Percentiles rank a stretch among this genome's conserved stretches.
phyloP scores from a whole-genome alignment of 2,888 invertebrate species.

The Aromia moschata region DNA sequence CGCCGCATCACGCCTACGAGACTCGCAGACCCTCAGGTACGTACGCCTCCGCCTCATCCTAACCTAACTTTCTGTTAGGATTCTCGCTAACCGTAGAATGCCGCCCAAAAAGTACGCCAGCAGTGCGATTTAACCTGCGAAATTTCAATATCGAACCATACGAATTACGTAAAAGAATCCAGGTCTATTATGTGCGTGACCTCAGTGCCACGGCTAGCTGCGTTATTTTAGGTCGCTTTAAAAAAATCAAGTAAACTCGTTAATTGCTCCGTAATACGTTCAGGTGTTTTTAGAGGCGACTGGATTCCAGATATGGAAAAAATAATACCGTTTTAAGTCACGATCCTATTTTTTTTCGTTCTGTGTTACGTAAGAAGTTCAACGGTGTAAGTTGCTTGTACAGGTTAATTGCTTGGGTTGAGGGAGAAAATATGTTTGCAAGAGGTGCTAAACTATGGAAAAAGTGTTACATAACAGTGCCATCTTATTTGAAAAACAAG shows the following conservation, averaged over 20 bases:
- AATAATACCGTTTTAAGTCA: background rate
- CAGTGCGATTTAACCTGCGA: background rate
- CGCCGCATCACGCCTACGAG: slow-evolving; percentile 70
- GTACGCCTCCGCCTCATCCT: slow-evolving; percentile 27
- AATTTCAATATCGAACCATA: background rate
- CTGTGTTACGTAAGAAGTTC: background rate
- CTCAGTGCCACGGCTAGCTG: background rate
- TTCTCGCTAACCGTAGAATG: no score
- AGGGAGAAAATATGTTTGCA: no score
- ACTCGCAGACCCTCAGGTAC: slow-evolving; percentile 72
- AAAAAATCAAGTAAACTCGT: background rate
- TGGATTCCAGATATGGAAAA: background rate
- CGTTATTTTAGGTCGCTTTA: slow-evolving; percentile 5
- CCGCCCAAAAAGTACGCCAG: background rate
- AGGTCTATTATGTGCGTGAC: slow-evolving; percentile 11
- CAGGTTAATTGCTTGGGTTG: no score
- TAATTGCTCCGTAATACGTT: background rate
- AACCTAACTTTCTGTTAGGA: slow-evolving; percentile 26
- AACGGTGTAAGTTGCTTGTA: no score
- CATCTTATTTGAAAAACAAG: background rate
- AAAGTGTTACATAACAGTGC: background rate
- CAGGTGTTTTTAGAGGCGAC: background rate
- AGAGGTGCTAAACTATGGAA: no score
- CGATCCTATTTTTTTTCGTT: background rate
- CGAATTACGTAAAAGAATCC: background rate